phyloP scores from a whole-genome alignment of 2,113 vertebrate species.

The Prolemur simus region DNA sequence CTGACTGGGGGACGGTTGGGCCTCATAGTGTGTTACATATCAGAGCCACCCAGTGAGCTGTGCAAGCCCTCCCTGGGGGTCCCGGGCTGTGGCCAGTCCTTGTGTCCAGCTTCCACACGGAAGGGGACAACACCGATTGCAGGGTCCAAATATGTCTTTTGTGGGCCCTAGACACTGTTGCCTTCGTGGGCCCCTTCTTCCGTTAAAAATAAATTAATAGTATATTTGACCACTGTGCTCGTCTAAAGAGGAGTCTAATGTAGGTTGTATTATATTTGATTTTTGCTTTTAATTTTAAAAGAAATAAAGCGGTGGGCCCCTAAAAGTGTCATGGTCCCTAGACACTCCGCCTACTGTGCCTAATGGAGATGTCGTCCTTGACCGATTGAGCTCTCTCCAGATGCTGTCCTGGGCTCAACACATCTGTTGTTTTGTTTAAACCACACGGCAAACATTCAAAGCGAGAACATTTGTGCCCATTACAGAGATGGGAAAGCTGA shows the following conservation, averaged over 20 bases:
- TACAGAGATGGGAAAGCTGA: neutral
- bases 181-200: neutral
- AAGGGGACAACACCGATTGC: neutral
- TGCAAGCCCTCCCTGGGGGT: neutral
- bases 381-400: neutral
- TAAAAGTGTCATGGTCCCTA: neutral
- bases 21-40: neutral
- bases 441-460: neutral
- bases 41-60: neutral
- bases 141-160: no score
- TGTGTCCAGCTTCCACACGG: neutral
- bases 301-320: neutral
- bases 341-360: no score
- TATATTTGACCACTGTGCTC: neutral
- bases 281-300: neutral
- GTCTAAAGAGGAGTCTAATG: neutral
- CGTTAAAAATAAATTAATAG: neutral
- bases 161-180: fast-evolving
- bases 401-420: neutral
- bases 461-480: neutral
- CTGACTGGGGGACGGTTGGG: no score
- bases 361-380: neutral
- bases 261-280: neutral
- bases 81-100: neutral
- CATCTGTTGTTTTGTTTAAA: neutral